Evolutionary conservation across 2,113 vertebrate genomes (phyloP), one percentile per base, ranked within the genome.

Genomic region (Clinocottus analis): DNA sequence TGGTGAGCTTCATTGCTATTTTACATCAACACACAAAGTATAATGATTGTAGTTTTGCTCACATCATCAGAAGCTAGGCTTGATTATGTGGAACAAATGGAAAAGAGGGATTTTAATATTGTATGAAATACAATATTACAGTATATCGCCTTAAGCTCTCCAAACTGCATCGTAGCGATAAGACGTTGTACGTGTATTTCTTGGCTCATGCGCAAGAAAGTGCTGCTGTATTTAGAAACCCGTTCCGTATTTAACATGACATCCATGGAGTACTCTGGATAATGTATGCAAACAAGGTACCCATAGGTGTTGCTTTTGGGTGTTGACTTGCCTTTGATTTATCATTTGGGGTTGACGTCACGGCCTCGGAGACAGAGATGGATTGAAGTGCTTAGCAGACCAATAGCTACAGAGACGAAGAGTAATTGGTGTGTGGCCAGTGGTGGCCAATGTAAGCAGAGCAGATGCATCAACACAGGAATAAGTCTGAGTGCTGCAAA

Each of bases 371-470:
- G 95, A 96, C 96, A 96, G 95, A 95, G 95, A 94, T 88, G 70
- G 88, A 94, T 94, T 93, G 93, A 92, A 90, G 93, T 94, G 91
- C 92, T 96, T 91, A 91, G 93, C 94, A 87, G 93, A 93, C 88
- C 93, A 83, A 85, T 88, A 81, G 93, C 94, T 90, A 85, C 88
- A 87, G 91, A 94, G 93, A 92, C 91, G 83, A 90, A 95, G 94
- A 96, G 93, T 95, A 96, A 96, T 95, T 86, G 93, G 91, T 91
- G 85, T 87, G 85, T 90, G 78, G 89, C 81, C 65, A 90, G 85
- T 90, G 89, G 91, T 87, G 90, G 89, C 91, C 92, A 82, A 80
- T 87, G 90, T 87, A 93, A 94, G 91, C 90, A 91, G 87, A 91
- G 88, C 85, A 89, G 88, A 94, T 93, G 89, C 85, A 93, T 94